These are phyloP conservation scores for Orestias chungarensis DNA, from an alignment of 2,797 vertebrate genomes.

Conservation along the genomic window DNA sequence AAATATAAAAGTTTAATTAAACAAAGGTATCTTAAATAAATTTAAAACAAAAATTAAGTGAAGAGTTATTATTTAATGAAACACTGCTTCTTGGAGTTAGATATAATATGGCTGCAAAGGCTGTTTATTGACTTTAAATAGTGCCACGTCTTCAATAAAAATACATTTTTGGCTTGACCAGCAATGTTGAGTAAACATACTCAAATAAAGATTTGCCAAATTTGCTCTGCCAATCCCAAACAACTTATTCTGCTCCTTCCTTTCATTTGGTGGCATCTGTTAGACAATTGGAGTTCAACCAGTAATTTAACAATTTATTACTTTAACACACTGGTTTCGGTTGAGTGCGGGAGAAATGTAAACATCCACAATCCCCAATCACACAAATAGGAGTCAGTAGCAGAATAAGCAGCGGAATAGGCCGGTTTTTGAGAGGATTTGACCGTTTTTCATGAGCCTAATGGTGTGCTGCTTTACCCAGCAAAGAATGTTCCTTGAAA, in stretches of 20 bases:
- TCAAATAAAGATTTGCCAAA: neutral
- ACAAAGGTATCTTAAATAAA: neutral
- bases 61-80: neutral
- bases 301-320: neutral
- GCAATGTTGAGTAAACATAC: neutral
- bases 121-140: neutral
- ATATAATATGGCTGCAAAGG: neutral
- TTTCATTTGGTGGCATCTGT: neutral
- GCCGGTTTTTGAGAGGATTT: neutral
- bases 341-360: neutral
- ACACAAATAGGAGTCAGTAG: neutral
- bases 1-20: too few species aligned
- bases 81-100: neutral
- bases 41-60: neutral
- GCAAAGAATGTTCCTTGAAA: too few species aligned
- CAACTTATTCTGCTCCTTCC: neutral
- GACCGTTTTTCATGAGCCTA: neutral
- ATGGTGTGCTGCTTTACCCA: too few species aligned
- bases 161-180: neutral
- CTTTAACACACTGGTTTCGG: neutral
- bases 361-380: neutral
- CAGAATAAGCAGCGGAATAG: neutral
- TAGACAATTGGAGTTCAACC: neutral
- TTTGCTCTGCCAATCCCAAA: neutral
- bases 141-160: neutral